Percentiles rank a stretch among this genome's conserved stretches.
Conservation (phyloP, 2,113 vertebrate genomes). For the Lepisosteus osseus region DNA sequence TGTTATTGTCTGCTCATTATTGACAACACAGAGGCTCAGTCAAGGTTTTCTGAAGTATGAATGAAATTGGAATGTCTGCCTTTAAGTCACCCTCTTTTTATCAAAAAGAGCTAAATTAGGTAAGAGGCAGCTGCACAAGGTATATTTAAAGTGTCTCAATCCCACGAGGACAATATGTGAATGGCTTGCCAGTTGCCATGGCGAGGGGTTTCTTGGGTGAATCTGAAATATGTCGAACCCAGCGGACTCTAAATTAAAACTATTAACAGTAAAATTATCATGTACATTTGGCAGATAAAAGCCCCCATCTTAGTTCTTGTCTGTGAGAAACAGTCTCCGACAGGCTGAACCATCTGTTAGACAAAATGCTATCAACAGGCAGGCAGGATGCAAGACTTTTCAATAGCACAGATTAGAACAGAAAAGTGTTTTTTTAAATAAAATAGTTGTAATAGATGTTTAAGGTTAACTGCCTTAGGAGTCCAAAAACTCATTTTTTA, state of each 20-base stretch:
- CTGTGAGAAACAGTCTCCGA: constrained; percentile 59
- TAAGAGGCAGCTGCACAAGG: background rate
- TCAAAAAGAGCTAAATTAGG: background rate
- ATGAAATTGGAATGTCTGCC: no score
- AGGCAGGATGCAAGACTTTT: constrained; percentile 46
- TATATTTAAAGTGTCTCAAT: background rate
- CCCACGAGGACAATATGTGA: background rate
- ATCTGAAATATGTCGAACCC: constrained; percentile 45
- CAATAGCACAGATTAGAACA: constrained; percentile 29
- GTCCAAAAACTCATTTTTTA: no score
- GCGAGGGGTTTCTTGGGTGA: constrained; percentile 40
- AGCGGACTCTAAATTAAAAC: constrained; percentile 64
- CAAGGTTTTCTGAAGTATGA: no score
- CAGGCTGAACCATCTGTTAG: constrained; percentile 75
- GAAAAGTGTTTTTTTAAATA: no score
- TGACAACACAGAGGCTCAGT: no score
- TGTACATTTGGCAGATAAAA: constrained; percentile 46
- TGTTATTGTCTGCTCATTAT: no score
- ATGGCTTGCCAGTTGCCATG: constrained; percentile 38
- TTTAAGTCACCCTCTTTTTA: no score
- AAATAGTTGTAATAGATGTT: no score
- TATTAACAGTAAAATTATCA: constrained; percentile 72
- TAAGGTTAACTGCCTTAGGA: no score
- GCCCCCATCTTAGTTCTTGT: constrained; percentile 33
- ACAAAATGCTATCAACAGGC: constrained; percentile 42